A percentile compares a stretch with the other conserved stretches of the same genome.
Conservation (phyloP, 2,888 invertebrate genomes). For the Artemia sinica region DNA sequence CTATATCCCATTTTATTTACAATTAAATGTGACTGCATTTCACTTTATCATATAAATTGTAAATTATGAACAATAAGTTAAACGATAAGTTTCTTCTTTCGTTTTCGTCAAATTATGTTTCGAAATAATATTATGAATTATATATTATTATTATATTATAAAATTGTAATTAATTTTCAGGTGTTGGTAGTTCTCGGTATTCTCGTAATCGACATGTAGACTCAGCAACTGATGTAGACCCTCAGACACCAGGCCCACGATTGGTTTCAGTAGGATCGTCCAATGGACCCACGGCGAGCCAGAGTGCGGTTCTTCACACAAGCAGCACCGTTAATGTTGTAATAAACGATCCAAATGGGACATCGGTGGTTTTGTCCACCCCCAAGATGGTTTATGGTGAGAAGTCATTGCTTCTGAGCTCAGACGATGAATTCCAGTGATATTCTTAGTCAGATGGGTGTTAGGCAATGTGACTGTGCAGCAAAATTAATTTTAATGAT, state of each 20-base stretch:
- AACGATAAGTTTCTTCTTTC: too few species aligned
- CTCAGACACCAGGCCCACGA: neutral
- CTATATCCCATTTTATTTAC: too few species aligned
- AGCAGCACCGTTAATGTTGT: neutral
- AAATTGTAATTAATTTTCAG: neutral
- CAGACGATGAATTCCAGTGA: slow-evolving; percentile 85
- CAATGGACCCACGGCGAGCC: neutral
- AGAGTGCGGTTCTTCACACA: slow-evolving; percentile 12
- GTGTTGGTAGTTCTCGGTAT: neutral
- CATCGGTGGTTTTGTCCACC: slow-evolving; percentile 18
- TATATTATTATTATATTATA: too few species aligned
- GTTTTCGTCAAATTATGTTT: too few species aligned
- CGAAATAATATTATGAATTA: too few species aligned
- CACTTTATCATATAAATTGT: too few species aligned
- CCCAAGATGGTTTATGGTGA: slow-evolving; percentile 57
- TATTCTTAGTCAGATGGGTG: neutral
- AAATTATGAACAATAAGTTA: too few species aligned
- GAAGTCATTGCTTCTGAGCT: slow-evolving; percentile 84
- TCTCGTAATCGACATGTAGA: neutral
- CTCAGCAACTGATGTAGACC: neutral
- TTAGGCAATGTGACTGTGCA: neutral
- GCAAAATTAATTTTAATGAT: too few species aligned
- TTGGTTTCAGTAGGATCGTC: neutral
- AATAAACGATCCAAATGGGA: neutral
- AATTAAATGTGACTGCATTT: too few species aligned